Evolutionary conservation across 1,140 invertebrate species (phyloP), one percentile per base, ranked within the genome.

Genomic region (Ylistrum balloti): DNA sequence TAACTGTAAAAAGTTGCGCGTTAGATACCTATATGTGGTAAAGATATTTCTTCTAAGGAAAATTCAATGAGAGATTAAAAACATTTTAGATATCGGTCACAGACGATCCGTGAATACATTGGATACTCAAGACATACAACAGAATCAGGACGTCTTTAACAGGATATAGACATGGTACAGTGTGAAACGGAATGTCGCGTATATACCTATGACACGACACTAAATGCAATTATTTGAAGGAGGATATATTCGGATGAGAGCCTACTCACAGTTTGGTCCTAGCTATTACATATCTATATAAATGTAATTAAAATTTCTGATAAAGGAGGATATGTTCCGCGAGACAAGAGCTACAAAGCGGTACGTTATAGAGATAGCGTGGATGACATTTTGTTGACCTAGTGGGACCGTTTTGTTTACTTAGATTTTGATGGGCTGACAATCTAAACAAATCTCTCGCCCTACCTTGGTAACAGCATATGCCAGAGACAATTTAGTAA

Each of bases 381-480:
- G 22, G 22, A n/a, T 74, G 56, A 74, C 56, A 74, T 28, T 74
- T 74, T 74, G n/a, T 74, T 74, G 56, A 74, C 56, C 3, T 74
- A 28, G 7, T 7, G 56, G 22, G 3, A n/a, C 22, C n/a, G 56
- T 28, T 5, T 28, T 74, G 17, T 74, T 74, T 22, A 74, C 56
- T 74, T 74, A 28, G 56, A 74, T 74, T n/a, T 74, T 74, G 56
- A 74, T 74, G 22, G 56, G 56, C 22, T 74, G 56, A 74, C 56
- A n/a, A 74, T 74, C 28, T 74, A 74, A 74, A 74, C 22, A 74
- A 28, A 28, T 5, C 5, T 74, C 22, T 28, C 3, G 56, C 5
- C 5, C 22, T 28, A 28, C 56, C n/a, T 28, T 28, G 56, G 56
- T 74, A 74, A 74, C 56, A 28, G 22, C 56, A 74, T 28, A 74